These are phyloP conservation scores for Epinotia brunnichana DNA, from an alignment of 2,888 invertebrate species.

Conservation along the genomic window DNA sequence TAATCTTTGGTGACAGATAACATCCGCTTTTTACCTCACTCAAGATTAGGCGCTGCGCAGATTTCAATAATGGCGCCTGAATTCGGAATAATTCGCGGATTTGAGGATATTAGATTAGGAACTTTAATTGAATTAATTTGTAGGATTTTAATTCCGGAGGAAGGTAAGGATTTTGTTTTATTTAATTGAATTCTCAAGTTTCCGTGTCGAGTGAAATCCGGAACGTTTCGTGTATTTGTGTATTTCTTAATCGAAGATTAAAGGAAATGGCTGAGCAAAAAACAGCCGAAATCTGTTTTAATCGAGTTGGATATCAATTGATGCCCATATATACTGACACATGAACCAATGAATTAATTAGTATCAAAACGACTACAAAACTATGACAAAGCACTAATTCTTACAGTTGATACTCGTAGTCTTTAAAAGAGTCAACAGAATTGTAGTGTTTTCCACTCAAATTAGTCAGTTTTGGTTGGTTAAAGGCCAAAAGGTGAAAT, in stretches of 20 bases:
- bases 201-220: slow-evolving; percentile 7
- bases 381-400: too few relatives aligned
- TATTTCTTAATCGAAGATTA: not conserved
- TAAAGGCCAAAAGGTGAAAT: slow-evolving; percentile 6
- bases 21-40: not conserved
- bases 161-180: slow-evolving; percentile 48
- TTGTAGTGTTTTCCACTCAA: not conserved
- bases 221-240: not conserved
- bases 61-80: slow-evolving; percentile 49
- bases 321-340: not conserved
- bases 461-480: not conserved
- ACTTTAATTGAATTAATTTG: slow-evolving; percentile 54
- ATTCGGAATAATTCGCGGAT: slow-evolving; percentile 49
- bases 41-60: slow-evolving; percentile 42
- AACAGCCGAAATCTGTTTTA: not conserved
- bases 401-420: not conserved
- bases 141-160: slow-evolving; percentile 46
- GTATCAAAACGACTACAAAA: too few relatives aligned
- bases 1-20: slow-evolving; percentile 1
- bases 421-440: not conserved
- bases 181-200: slow-evolving; percentile 49
- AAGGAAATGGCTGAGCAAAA: not conserved
- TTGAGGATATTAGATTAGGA: slow-evolving; percentile 50
- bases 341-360: not conserved
- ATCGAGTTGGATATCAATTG: not conserved